Conservation (phyloP, 2,113 vertebrate species). For the Etheostoma cragini region DNA sequence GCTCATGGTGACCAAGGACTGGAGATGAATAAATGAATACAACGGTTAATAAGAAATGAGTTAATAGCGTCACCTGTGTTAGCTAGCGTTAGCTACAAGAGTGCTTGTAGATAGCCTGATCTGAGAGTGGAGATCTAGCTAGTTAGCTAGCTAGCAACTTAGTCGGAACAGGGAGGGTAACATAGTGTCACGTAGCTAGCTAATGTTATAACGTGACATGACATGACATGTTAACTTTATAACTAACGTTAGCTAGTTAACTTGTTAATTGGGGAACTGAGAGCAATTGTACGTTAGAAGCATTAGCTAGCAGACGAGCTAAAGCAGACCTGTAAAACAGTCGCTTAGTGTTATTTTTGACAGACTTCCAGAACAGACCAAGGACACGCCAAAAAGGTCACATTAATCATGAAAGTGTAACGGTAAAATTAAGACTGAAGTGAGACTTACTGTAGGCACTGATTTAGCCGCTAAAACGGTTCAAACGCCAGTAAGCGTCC, state of each 20-base stretch:
- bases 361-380: background rate
- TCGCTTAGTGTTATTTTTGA: background rate
- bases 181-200: background rate
- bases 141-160: background rate
- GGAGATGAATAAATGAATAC: too few species aligned
- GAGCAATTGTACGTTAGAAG: background rate
- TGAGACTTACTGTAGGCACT: conserved; percentile 7
- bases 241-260: background rate
- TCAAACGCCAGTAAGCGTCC: conserved; percentile 66
- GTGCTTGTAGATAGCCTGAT: background rate
- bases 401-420: background rate
- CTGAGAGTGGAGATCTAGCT: background rate
- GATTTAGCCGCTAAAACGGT: conserved; percentile 67
- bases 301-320: conserved; percentile 48
- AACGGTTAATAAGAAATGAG: too few species aligned
- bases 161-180: background rate
- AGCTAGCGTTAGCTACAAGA: conserved; percentile 2
- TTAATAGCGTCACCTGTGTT: background rate
- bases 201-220: background rate
- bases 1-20: conserved; percentile 78
- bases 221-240: background rate
- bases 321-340: background rate
- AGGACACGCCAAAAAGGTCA: fast-evolving
- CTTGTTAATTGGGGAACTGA: background rate
- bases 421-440: background rate